Percentiles rank a stretch among this genome's conserved stretches.
Conservation (phyloP, 92 coral and sea anemone genomes). For the Nematostella vectensis region DNA sequence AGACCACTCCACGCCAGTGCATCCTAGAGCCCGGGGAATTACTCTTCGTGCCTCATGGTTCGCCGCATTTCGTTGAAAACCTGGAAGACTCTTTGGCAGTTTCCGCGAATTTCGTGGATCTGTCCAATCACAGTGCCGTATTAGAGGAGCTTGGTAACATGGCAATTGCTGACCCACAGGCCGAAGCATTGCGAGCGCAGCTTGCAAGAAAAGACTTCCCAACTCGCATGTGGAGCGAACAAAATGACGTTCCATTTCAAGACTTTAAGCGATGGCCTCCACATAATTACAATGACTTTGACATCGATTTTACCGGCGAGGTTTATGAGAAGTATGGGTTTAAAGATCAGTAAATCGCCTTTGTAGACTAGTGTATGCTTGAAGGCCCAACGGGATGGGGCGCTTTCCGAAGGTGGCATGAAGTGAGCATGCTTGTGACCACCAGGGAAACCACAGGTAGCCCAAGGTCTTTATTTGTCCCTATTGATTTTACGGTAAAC, state of each 20-base stretch:
- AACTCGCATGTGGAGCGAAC: slow-evolving; percentile 38
- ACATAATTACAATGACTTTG: slow-evolving; percentile 21
- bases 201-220: slow-evolving; percentile 31
- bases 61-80: slow-evolving; percentile 55
- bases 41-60: slow-evolving; percentile 53
- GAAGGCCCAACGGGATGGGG: too few species aligned
- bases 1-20: slow-evolving; percentile 38
- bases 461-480: too few species aligned
- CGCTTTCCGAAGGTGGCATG: too few species aligned
- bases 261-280: slow-evolving; percentile 47
- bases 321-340: background rate
- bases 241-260: slow-evolving; percentile 35
- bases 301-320: slow-evolving; percentile 7
- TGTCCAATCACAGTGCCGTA: slow-evolving; percentile 33
- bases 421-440: too few species aligned
- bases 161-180: slow-evolving; percentile 30
- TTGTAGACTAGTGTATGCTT: too few species aligned
- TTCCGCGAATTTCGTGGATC: slow-evolving; percentile 44
- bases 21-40: slow-evolving; percentile 49
- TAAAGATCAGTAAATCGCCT: background rate
- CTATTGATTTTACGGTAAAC: too few species aligned
- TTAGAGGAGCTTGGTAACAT: slow-evolving; percentile 29
- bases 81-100: slow-evolving; percentile 55
- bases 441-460: too few species aligned
- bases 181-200: slow-evolving; percentile 27